Base-by-base conservation (phyloP, 2,888 invertebrate genomes). In the Oligia latruncula region DNA sequence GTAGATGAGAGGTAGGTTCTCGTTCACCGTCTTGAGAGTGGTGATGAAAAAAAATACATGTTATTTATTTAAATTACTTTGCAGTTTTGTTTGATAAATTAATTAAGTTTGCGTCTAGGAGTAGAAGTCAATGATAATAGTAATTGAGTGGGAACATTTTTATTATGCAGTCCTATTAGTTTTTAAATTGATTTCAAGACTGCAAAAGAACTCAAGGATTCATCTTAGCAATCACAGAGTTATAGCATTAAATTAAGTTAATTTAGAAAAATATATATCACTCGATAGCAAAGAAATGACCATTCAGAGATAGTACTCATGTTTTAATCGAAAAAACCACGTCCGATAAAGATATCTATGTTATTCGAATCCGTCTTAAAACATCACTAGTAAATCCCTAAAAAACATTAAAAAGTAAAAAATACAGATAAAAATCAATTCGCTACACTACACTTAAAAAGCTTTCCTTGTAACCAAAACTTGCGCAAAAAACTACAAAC, bases 401-500 rank as follows among this genome's bases (percentile, higher is more conserved):
- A 49, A 55, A 68, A 23, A 1, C 13, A 40, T 0, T 23, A 49
- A 49, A 35, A 62, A 11, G 0, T 17, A 5, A 6, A 40, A 9
- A 58, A 46, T 11, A 71, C 17, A 2, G n/a, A 5, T 17, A 66
- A 71, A 46, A 67, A 43, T 64, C 1, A 46, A 67, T 29, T 62
- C n/a, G 5, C 29, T 72, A 55, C 58, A 35, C n/a, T 17, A 23
- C 6, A 60, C 52, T 66, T 58, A 20, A 43, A 40, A 60, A 88
- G 80, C 88, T 88, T 88, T 83, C 55, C 71, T 83, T 87, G 83
- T 66, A 78, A 77, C 35, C 65, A 46, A 65, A 77, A 81, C 65
- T 62, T 60, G 15, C 2, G 52, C 58, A 78, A 78, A 82, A 79
- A 84, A 73, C 82, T 68, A 70, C 67, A 0, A 90, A 89, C 76